Evolutionary conservation across 2,797 vertebrate species (phyloP).

Genomic region (Silurus aristotelis): DNA sequence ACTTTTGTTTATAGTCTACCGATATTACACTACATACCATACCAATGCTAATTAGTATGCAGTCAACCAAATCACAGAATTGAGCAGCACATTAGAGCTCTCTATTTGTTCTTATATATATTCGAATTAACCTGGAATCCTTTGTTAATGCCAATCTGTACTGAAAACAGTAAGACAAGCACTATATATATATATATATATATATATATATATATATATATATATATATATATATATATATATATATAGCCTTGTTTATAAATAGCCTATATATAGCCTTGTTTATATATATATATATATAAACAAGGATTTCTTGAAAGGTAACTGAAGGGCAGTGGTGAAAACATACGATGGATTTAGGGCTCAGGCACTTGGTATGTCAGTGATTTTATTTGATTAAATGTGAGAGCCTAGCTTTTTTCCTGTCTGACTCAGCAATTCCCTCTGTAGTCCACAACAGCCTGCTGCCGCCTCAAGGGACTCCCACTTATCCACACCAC

Average conservation of each 20-base stretch:
- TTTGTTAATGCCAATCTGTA: background rate
- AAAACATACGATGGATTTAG: conserved; percentile 38
- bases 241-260: too few relatives aligned
- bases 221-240: too few relatives aligned
- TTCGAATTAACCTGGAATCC: background rate
- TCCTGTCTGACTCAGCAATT: conserved; percentile 67
- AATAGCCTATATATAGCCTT: too few relatives aligned
- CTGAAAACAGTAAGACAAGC: too few relatives aligned
- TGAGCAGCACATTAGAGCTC: background rate
- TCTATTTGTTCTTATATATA: background rate
- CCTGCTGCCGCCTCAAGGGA: conserved; percentile 39
- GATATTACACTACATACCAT: background rate
- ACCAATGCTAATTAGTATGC: background rate
- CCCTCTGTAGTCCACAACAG: conserved; percentile 58
- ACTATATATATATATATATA: too few relatives aligned
- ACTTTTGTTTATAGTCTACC: background rate
- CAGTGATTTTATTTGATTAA: conserved; percentile 37
- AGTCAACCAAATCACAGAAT: background rate
- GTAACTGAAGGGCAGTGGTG: conserved; percentile 55
- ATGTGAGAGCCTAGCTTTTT: conserved; percentile 54
- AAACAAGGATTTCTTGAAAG: background rate
- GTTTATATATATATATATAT: too few relatives aligned
- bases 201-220: too few relatives aligned
- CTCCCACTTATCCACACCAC: conserved; percentile 38
- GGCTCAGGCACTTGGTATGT: conserved; percentile 17